phyloP scores from a whole-genome alignment of 2,888 invertebrate genomes.

The Colletes collaris region DNA sequence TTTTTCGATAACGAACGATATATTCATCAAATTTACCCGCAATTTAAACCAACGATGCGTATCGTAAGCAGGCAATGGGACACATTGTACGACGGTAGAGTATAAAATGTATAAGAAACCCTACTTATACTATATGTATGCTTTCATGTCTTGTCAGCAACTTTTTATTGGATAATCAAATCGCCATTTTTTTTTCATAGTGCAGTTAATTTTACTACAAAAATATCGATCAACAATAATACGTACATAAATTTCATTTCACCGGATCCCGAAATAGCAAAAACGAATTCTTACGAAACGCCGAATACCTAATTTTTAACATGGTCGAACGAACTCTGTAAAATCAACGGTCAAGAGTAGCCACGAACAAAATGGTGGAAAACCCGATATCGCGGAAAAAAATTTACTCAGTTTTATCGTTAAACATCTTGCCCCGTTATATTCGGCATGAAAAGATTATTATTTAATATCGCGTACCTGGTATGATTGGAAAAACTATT shows the following conservation, averaged over 20 bases:
- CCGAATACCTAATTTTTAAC: not conserved
- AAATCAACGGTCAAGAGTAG: constrained; percentile 5
- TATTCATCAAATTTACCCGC: too few species aligned
- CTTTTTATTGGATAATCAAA: constrained; percentile 19
- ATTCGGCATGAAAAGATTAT: not conserved
- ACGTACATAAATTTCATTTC: not conserved
- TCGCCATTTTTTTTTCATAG: constrained; percentile 39
- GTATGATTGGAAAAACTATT: constrained; percentile 80
- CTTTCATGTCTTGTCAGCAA: constrained; percentile 14
- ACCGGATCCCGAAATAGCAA: too few species aligned
- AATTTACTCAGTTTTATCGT: not conserved
- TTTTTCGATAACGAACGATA: too few species aligned
- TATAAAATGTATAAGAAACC: too few species aligned
- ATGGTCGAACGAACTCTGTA: not conserved
- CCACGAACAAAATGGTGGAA: constrained; percentile 70
- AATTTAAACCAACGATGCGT: too few species aligned
- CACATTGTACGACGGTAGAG: too few species aligned
- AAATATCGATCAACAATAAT: not conserved
- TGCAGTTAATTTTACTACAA: not conserved
- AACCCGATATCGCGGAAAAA: constrained; percentile 21
- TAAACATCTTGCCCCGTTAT: not conserved
- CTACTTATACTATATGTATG: too few species aligned
- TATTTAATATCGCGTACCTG: constrained; percentile 73
- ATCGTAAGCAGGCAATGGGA: too few species aligned
- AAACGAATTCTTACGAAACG: not conserved